These are phyloP conservation scores for Polia nebulosa DNA, from an alignment of 2,888 invertebrate species.

Conservation along the genomic window DNA sequence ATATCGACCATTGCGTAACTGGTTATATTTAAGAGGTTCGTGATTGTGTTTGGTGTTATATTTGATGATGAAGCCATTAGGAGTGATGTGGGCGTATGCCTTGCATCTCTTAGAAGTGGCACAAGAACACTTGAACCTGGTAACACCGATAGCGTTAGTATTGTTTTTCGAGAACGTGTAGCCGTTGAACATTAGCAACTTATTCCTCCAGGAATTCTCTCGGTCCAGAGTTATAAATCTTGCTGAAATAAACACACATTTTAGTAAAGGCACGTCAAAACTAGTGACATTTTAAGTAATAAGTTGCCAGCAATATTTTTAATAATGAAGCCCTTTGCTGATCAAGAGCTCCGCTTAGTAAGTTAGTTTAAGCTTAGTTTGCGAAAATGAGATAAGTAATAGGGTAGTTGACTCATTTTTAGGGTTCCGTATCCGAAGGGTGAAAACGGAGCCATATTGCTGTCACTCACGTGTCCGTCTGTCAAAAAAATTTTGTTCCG, in stretches of 20 bases:
- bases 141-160: slow-evolving; percentile 44
- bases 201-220: slow-evolving; percentile 44
- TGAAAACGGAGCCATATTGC: no score
- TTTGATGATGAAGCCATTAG: slow-evolving; percentile 52
- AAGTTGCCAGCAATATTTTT: not conserved
- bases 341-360: not conserved
- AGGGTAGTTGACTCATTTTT: no score
- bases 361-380: not conserved
- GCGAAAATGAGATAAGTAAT: not conserved
- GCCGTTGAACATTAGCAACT: slow-evolving; percentile 61
- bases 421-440: no score
- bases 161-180: slow-evolving; percentile 69
- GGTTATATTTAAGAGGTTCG: slow-evolving; percentile 55
- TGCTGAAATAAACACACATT: slow-evolving; percentile 55
- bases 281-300: not conserved
- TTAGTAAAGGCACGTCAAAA: not conserved
- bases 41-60: slow-evolving; percentile 65
- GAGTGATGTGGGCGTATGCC: slow-evolving; percentile 63
- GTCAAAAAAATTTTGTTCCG: no score
- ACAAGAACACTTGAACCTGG: slow-evolving; percentile 64
- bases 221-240: slow-evolving; percentile 59
- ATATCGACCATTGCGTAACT: slow-evolving; percentile 48
- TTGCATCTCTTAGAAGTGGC: slow-evolving; percentile 63
- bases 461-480: no score
- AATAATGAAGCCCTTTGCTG: not conserved